Percentiles rank a stretch among this genome's conserved stretches.
phyloP scores from a whole-genome alignment of 2,113 vertebrate genomes.

The Gila orcuttii region DNA sequence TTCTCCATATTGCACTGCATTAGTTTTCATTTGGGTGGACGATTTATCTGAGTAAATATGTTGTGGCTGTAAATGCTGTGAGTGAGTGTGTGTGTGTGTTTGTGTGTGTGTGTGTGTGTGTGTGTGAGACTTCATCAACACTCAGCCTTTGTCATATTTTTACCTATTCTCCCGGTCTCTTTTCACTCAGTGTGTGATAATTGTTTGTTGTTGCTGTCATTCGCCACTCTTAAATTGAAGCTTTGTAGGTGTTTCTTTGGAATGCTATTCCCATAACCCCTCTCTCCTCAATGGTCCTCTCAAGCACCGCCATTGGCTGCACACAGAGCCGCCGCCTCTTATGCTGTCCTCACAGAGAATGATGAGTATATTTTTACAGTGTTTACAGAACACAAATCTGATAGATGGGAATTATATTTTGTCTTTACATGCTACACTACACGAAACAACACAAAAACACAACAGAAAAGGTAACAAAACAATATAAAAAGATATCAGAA shows the following conservation, averaged over 20 bases:
- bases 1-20: neutral
- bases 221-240: slow-evolving; percentile 33
- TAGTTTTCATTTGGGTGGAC: neutral
- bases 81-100: neutral
- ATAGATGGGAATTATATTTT: neutral
- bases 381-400: slow-evolving; percentile 21
- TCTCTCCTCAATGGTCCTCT: neutral
- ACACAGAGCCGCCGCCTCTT: neutral
- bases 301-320: neutral
- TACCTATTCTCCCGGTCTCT: neutral
- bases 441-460: neutral
- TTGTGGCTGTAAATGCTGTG: neutral
- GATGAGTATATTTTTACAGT: neutral
- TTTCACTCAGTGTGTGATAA: neutral
- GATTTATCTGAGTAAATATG: neutral
- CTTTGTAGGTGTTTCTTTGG: slow-evolving; percentile 38
- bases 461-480: neutral
- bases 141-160: neutral
- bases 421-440: neutral
- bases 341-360: neutral
- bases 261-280: slow-evolving; percentile 4
- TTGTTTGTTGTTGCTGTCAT: slow-evolving; percentile 40
- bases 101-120: neutral
- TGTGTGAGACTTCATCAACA: neutral
- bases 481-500: neutral